phyloP scores from a whole-genome alignment of 2,113 vertebrate species.

The Cinclus cinclus region DNA sequence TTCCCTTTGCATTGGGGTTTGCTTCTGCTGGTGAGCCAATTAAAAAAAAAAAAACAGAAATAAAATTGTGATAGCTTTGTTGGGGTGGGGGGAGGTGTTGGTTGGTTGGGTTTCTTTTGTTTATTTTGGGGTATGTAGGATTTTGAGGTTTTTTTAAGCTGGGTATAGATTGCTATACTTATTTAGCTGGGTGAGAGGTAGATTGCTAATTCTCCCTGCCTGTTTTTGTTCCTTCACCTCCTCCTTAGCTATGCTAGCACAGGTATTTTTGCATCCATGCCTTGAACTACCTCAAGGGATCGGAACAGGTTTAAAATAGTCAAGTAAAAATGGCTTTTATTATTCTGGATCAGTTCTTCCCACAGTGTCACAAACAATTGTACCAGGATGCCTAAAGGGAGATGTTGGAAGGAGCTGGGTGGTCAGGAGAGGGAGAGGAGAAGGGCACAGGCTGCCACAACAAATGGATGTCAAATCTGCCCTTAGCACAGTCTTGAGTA shows the following conservation, averaged over 20 bases:
- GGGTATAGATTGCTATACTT: not conserved
- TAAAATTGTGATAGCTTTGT: not conserved
- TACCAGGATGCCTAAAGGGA: not conserved
- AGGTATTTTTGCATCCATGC: not conserved
- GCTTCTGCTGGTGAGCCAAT: not conserved
- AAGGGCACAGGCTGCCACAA: not conserved
- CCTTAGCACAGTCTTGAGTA: rapidly evolving
- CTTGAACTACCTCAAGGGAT: not conserved
- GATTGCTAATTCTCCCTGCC: not conserved
- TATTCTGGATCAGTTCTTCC: not conserved
- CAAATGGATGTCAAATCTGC: not conserved
- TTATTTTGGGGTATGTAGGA: rapidly evolving
- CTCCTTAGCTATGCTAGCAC: not conserved
- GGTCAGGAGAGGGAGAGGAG: not conserved
- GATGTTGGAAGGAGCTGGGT: not conserved
- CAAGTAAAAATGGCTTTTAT: not conserved
- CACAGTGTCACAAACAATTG: not conserved
- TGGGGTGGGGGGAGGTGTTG: not conserved
- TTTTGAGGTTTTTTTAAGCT: not conserved
- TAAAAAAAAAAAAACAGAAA: not conserved
- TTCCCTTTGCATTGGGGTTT: not conserved
- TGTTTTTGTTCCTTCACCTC: not conserved
- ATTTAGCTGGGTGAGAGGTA: not conserved
- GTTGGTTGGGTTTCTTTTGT: not conserved
- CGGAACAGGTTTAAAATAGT: not conserved